Evolutionary conservation across 1,140 invertebrate genomes (phyloP).

Genomic region (Ridgeia piscesae): DNA sequence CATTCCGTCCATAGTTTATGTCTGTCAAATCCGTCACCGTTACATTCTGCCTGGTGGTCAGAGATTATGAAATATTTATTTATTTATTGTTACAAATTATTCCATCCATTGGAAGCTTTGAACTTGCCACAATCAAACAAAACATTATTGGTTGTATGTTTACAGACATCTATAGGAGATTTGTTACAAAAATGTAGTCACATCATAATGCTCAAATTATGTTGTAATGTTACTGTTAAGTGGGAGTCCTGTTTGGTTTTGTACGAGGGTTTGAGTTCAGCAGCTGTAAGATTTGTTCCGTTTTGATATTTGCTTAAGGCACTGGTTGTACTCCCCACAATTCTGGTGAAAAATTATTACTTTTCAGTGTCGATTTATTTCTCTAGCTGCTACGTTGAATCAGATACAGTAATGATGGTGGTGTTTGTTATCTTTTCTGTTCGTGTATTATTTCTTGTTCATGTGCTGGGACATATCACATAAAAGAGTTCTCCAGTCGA

Average conservation of each 20-base stretch:
- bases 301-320: not conserved
- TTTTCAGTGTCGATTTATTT: not conserved
- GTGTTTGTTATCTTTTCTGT: not conserved
- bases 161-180: not conserved
- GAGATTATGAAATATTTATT: not conserved
- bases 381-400: not conserved
- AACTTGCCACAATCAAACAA: not conserved
- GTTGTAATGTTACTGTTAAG: not conserved
- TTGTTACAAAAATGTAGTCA: not conserved
- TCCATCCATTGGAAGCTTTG: not conserved
- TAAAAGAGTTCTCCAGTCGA: not conserved
- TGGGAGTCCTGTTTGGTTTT: not conserved
- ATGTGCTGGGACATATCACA: not conserved
- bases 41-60: not conserved
- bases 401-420: not conserved
- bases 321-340: not conserved
- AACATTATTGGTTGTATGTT: not conserved
- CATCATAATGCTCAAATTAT: not conserved
- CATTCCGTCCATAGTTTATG: not conserved
- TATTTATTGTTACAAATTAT: constrained; percentile 7
- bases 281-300: not conserved
- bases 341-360: not conserved
- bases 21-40: not conserved
- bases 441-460: not conserved
- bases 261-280: not conserved